Percentiles rank a stretch among this genome's conserved stretches.
These are phyloP conservation scores for Rhimphoctona megacephalus DNA, from an alignment of 2,888 invertebrate species.

Conservation along the genomic window DNA sequence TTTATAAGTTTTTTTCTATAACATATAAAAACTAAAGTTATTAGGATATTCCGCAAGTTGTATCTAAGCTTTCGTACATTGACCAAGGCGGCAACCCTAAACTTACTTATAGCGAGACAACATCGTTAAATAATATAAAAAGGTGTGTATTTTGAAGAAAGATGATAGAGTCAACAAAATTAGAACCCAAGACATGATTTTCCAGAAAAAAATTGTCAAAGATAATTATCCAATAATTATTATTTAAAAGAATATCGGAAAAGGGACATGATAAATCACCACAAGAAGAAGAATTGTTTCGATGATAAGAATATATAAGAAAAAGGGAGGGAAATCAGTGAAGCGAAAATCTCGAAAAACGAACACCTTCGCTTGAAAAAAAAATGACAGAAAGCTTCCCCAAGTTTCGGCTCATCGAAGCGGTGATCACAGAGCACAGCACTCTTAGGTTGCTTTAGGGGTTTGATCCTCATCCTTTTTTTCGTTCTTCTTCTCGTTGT, in stretches of 20 bases:
- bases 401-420: slow-evolving; percentile 43
- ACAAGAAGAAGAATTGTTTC: background rate
- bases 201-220: background rate
- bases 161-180: too few relatives aligned
- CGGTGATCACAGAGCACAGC: slow-evolving; percentile 49
- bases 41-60: too few relatives aligned
- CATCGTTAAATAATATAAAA: too few relatives aligned
- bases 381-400: slow-evolving; percentile 33
- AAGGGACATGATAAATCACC: background rate
- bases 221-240: background rate
- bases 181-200: background rate
- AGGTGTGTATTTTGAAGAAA: too few relatives aligned
- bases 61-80: too few relatives aligned
- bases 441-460: slow-evolving; percentile 27
- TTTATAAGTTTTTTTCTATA: too few relatives aligned
- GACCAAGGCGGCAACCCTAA: too few relatives aligned
- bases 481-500: background rate
- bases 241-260: background rate
- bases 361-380: slow-evolving; percentile 30
- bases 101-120: too few relatives aligned
- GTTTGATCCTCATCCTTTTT: slow-evolving; percentile 10
- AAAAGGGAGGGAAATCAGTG: slow-evolving; percentile 8
- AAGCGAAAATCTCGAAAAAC: slow-evolving; percentile 13
- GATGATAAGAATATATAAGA: slow-evolving; percentile 6
- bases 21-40: too few relatives aligned